These are phyloP conservation scores for Apodemia duryi DNA, from an alignment of 2,888 invertebrate species.

Conservation along the genomic window DNA sequence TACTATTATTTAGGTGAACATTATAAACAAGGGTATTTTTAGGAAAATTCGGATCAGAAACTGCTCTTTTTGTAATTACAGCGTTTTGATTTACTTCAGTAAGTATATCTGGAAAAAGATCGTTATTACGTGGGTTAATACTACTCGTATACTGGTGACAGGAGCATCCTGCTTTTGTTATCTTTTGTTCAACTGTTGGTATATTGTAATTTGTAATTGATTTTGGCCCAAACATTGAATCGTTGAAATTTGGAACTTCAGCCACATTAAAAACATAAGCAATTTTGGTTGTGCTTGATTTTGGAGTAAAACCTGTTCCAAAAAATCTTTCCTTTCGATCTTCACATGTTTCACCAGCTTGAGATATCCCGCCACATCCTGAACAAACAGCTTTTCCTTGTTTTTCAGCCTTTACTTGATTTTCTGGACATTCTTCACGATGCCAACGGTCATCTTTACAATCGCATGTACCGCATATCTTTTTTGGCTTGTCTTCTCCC, in stretches of 20 bases:
- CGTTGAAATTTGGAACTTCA: conserved; percentile 42
- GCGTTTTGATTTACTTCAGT: background rate
- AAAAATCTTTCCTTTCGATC: conserved; percentile 45
- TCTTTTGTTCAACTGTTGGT: background rate
- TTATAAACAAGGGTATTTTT: conserved; percentile 40
- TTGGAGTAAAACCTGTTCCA: conserved; percentile 50
- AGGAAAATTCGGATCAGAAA: conserved; percentile 33
- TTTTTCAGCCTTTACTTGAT: conserved; percentile 29
- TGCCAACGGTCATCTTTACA: conserved; percentile 67
- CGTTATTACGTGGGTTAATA: background rate
- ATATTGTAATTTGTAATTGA: conserved; percentile 29
- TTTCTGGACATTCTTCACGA: conserved; percentile 53
- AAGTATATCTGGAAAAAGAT: background rate
- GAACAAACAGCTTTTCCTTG: conserved; percentile 38
- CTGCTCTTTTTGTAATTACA: conserved; percentile 28
- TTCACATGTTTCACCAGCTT: conserved; percentile 52
- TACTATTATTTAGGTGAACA: conserved; percentile 35
- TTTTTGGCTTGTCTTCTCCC: conserved; percentile 37
- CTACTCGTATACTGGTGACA: background rate
- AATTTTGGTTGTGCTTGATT: conserved; percentile 43
- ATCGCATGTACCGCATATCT: conserved; percentile 59
- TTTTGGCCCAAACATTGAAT: conserved; percentile 44
- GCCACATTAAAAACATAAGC: conserved; percentile 47
- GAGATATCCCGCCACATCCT: conserved; percentile 52
- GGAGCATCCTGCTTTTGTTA: background rate